These are phyloP conservation scores for Syngnathus rostellatus DNA, from an alignment of 2,797 vertebrate genomes.

Conservation along the genomic window DNA sequence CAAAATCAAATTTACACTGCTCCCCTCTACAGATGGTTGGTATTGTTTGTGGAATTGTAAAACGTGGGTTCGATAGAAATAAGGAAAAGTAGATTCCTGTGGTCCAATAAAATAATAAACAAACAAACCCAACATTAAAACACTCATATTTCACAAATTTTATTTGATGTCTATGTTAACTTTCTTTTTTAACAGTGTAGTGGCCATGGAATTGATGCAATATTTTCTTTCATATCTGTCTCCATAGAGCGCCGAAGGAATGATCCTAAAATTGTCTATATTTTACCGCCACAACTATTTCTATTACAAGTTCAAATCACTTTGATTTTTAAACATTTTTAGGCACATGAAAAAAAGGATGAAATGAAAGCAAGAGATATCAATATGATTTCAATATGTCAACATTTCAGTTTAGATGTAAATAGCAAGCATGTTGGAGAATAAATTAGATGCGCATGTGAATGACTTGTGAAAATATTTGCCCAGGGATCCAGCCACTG, in stretches of 20 bases:
- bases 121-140: not conserved
- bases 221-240: not conserved
- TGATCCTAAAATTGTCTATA: not conserved
- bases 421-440: not conserved
- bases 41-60: not conserved
- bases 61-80: not conserved
- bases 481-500: conserved; percentile 48
- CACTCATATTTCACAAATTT: not conserved
- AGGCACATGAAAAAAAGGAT: not conserved
- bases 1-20: not conserved
- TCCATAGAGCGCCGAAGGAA: not conserved
- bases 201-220: not conserved
- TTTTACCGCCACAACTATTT: not conserved
- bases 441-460: not conserved
- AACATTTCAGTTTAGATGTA: not conserved
- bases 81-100: not conserved
- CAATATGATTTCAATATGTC: not conserved
- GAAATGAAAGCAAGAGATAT: not conserved
- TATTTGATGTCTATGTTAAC: not conserved
- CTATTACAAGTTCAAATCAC: not conserved
- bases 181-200: not conserved
- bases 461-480: not conserved
- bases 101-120: not conserved
- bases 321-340: not conserved
- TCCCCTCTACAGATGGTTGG: not conserved